These are phyloP conservation scores for Cyanistes caeruleus DNA, from an alignment of 2,113 vertebrate species.

Conservation along the genomic window DNA sequence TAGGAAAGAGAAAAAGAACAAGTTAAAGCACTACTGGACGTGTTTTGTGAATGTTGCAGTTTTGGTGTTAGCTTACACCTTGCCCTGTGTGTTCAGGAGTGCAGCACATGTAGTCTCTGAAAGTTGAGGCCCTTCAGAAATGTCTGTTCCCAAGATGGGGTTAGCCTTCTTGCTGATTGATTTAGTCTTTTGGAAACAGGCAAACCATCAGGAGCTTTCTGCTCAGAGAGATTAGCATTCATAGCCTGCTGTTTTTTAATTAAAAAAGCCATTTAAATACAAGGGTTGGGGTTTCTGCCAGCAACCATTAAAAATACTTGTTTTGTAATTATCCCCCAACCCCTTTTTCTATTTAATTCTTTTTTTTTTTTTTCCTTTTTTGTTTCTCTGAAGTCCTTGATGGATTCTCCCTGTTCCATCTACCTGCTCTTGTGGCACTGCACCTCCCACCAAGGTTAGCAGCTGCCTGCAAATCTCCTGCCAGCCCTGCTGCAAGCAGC, in stretches of 20 bases:
- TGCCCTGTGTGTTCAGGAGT: background rate
- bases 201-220: conserved; percentile 68
- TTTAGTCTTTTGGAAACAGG: conserved; percentile 63
- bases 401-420: conserved; percentile 5
- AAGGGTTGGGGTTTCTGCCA: conserved; percentile 70
- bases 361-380: background rate
- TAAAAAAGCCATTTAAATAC: conserved; percentile 75
- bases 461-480: conserved; percentile 74
- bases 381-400: conserved; percentile 24
- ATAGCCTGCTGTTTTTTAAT: conserved; percentile 77
- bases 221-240: conserved; percentile 72
- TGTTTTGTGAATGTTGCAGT: background rate
- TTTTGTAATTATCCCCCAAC: conserved; percentile 66
- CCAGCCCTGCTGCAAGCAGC: conserved; percentile 56
- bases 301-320: conserved; percentile 71
- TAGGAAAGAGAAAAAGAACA: background rate
- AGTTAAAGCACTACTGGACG: background rate
- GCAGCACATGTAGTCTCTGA: background rate
- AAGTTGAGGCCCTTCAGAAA: conserved; percentile 4
- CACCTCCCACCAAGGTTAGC: conserved; percentile 62
- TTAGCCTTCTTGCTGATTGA: conserved; percentile 64
- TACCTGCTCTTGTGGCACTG: conserved; percentile 37
- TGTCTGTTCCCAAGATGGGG: background rate
- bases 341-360: conserved; percentile 41
- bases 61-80: background rate